Evolutionary conservation across 1,140 invertebrate species (phyloP), one percentile per base, ranked within the genome.

Genomic region (Battus philenor): DNA sequence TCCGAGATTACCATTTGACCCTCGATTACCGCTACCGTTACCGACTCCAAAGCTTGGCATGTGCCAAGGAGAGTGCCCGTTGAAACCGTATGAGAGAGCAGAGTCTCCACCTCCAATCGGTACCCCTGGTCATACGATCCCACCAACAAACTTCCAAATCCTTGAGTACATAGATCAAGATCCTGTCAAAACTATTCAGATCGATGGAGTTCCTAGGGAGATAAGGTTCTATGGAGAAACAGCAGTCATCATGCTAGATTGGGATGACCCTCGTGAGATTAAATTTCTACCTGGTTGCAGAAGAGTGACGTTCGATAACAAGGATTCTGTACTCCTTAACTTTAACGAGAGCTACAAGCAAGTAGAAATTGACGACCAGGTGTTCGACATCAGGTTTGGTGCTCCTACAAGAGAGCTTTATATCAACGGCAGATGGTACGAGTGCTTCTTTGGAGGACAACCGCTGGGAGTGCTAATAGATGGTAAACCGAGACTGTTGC

Each of bases 401-500:
- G 94, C 93, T 11, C 97, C 97, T 0, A 97, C 95, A 0, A 88
- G 96, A 39, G 97, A 99, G 76, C 85, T 99, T 0, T 96, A 93
- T 55, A 91, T 99, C 15, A 94, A 98, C 76, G 93, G 92, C 10
- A 87, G 89, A 17, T 94, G 92, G 88, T 97, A 95, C 62, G 94
- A 96, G 66, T 94, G 95, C 67, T 94, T 93, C 56, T 98, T 99
- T 79, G 97, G 96, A 34, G 96, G 96, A 2, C 92, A 95, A 26
- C 91, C 95, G 0, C 90, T 97, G 2, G 88, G 88, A 8, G 90
- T 98, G n/a, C 91, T 94, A 5, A 83, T 99, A 7, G 91, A 93
- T 60, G 94, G 93, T 0, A 91, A 93, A 52, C 86, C 91, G 27
- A 90, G 93, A 45, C 87, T 89, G 15, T 85, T 99, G 0, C 91